phyloP scores from a whole-genome alignment of 2,888 invertebrate genomes.

The Hybos culiciformis region DNA sequence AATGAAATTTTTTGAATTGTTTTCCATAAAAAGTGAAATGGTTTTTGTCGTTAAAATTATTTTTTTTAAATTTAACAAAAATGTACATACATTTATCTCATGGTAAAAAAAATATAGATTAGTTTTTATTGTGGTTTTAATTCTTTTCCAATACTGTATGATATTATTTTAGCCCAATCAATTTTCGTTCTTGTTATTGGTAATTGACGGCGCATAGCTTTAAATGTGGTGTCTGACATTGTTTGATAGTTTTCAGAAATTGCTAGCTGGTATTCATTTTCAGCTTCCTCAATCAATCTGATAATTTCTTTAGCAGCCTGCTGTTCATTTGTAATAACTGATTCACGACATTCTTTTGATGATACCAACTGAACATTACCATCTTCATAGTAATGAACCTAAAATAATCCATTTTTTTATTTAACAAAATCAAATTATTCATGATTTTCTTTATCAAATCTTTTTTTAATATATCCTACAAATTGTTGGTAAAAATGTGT shows the following conservation, averaged over 20 bases:
- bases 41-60: too few species aligned
- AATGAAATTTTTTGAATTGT: too few species aligned
- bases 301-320: constrained; percentile 91
- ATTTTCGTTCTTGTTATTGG: constrained; percentile 98
- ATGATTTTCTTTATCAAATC: too few species aligned
- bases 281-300: constrained; percentile 77
- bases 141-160: constrained; percentile 95
- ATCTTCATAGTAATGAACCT: constrained; percentile 99
- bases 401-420: too few species aligned
- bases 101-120: too few species aligned
- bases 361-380: constrained; percentile 98
- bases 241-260: constrained; percentile 96
- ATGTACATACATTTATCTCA: too few species aligned
- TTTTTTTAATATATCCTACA: too few species aligned
- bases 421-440: too few species aligned
- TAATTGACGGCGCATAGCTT: constrained; percentile 90
- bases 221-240: constrained; percentile 99
- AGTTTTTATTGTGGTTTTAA: constrained; percentile 90
- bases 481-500: too few species aligned
- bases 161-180: constrained; percentile 98
- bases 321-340: constrained; percentile 54
- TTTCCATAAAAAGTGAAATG: too few species aligned
- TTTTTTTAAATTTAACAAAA: too few species aligned
- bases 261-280: constrained; percentile 89
- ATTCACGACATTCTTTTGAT: constrained; percentile 87